Evolutionary conservation across 2,797 vertebrate genomes (phyloP).

Genomic region (Malacoctenus gilli): DNA sequence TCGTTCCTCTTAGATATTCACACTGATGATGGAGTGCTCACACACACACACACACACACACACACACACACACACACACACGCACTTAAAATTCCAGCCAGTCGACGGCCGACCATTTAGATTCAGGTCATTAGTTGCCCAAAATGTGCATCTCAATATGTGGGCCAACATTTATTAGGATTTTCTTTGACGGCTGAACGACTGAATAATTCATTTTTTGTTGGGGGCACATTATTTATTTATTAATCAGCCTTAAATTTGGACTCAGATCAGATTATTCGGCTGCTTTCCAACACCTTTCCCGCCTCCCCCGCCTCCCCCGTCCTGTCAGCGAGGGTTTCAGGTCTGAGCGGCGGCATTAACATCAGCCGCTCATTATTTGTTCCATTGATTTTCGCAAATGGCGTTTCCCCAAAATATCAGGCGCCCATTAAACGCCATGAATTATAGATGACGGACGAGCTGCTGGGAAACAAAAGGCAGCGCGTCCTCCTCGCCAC

Average conservation of each 20-base stretch:
- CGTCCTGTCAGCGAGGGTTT: constrained; percentile 41
- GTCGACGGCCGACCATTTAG: constrained; percentile 44
- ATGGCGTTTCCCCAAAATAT: constrained; percentile 66
- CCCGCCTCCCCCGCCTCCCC: background rate
- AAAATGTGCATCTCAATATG: constrained; percentile 70
- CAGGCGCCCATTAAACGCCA: constrained; percentile 47
- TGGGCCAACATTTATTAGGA: constrained; percentile 72
- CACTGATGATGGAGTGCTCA: constrained; percentile 42
- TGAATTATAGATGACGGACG: constrained; percentile 64
- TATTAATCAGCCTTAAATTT: constrained; percentile 75
- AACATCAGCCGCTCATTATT: constrained; percentile 64
- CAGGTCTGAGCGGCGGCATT: constrained; percentile 36
- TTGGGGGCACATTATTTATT: constrained; percentile 76
- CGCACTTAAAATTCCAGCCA: constrained; percentile 52
- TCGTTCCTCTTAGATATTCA: constrained; percentile 47
- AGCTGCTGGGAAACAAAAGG: constrained; percentile 58
- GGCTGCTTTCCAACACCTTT: constrained; percentile 50
- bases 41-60: constrained; percentile 25
- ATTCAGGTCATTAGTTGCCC: constrained; percentile 69
- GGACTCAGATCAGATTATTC: constrained; percentile 68
- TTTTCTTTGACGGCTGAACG: constrained; percentile 63
- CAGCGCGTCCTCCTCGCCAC: constrained; percentile 14
- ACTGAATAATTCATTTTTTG: constrained; percentile 77
- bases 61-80: constrained; percentile 26
- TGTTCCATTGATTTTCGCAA: constrained; percentile 69